Evolutionary conservation across 1,140 invertebrate species (phyloP), one percentile per base, ranked within the genome.

Genomic region (Macrocentrus cingulum): DNA sequence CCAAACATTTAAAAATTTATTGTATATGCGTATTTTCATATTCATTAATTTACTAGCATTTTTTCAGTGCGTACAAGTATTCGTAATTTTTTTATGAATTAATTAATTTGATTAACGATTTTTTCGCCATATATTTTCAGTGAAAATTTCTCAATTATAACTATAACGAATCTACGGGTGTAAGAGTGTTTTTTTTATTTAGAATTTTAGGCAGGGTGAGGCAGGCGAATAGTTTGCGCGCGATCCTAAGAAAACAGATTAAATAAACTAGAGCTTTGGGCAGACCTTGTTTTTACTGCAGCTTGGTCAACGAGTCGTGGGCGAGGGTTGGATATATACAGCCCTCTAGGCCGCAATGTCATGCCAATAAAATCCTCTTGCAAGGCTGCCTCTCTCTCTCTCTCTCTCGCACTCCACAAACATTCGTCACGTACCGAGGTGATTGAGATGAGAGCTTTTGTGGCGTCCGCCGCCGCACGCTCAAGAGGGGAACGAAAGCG

Each of bases 231-330:
- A 41, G 58, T 20, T 51, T 56, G 49, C 46, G 34, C 59, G 56
- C 25, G 25, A 51, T 16, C 56, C 63, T 65, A 63, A 69, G 55
- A 66, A 69, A 69, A 67, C 63, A 66, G 34, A 50, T 57, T 66
- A 59, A 67, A 67, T 66, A 61, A 69, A 67, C 67, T 65, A 55
- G 54, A 59, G 53, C 56, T 48, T 46, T 54, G n/a, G 60, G 32
- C 22, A 62, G 58, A 59, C 63, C 56, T 60, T 69, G 63, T 69
- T 69, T 69, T 69, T 67, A 67, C 56, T 65, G 61, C 42, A 41
- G 51, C 60, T 63, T 54, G 60, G 64, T 65, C 64, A 67, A 67
- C 65, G 65, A 66, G 64, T 64, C 61, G 55, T 57, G 49, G 56
- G 36, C 8, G 36, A 39, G 13, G 36, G 7, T 39, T 39, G 3